A percentile compares a stretch with the other conserved stretches of the same genome.
phyloP scores from a whole-genome alignment of 2,797 vertebrate genomes.

The Novumbra hubbsi region DNA sequence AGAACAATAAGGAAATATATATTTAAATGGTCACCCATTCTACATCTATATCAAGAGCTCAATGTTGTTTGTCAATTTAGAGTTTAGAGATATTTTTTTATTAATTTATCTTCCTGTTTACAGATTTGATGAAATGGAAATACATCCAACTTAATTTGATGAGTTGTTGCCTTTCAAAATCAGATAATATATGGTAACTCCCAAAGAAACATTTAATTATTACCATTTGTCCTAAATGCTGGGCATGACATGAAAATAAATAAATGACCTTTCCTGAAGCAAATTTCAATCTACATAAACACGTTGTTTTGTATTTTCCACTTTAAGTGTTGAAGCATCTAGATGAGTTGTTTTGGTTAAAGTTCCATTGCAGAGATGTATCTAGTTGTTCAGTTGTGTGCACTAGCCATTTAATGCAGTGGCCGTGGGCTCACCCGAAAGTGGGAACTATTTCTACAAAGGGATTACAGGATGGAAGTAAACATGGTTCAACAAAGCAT shows the following conservation, averaged over 20 bases:
- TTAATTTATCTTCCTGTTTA: not conserved
- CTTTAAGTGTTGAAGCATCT: too few species aligned
- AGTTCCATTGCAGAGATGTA: too few species aligned
- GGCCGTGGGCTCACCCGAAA: too few species aligned
- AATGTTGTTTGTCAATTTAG: not conserved
- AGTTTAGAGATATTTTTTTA: not conserved
- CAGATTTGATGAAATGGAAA: not conserved
- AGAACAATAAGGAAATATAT: not conserved
- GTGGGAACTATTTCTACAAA: too few species aligned
- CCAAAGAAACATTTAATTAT: constrained; percentile 17
- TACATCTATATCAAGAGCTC: not conserved
- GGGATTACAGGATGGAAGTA: too few species aligned
- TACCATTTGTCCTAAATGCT: not conserved
- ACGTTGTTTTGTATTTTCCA: constrained; percentile 41
- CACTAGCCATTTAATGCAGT: too few species aligned
- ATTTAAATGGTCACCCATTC: not conserved
- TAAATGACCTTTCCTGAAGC: constrained; percentile 11
- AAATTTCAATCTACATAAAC: too few species aligned
- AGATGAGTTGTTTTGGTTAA: too few species aligned
- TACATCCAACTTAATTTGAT: not conserved
- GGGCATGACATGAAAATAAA: constrained; percentile 4
- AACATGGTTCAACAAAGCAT: too few species aligned
- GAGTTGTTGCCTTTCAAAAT: not conserved
- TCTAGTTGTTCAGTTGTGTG: too few species aligned
- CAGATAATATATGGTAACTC: not conserved